These are phyloP conservation scores for Amiota communis DNA, from an alignment of 2,888 invertebrate genomes.

Conservation along the genomic window DNA sequence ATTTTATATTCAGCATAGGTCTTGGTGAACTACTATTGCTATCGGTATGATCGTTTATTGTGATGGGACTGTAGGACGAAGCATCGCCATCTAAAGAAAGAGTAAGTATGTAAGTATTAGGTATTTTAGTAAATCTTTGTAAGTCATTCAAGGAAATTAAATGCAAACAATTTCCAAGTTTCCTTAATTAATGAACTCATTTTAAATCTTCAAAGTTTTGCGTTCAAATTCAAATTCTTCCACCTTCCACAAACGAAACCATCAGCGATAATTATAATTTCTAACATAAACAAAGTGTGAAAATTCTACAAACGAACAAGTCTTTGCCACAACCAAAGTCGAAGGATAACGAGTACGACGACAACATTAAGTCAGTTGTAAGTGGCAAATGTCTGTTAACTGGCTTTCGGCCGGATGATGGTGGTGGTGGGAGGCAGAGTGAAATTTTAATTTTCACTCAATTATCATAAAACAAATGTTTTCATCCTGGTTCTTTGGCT, in stretches of 20 bases:
- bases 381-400: background rate
- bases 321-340: background rate
- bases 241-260: conserved; percentile 26
- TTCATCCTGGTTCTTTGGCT: conserved; percentile 1
- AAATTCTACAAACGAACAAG: conserved; percentile 17
- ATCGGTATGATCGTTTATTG: conserved; percentile 57
- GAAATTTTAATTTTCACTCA: conserved; percentile 25
- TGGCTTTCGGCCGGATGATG: conserved; percentile 8
- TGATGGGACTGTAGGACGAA: conserved; percentile 46
- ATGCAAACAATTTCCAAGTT: background rate
- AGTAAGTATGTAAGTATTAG: too few species aligned
- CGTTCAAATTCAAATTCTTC: conserved; percentile 8
- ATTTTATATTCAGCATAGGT: conserved; percentile 40
- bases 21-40: conserved; percentile 58
- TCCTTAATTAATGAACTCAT: conserved; percentile 29
- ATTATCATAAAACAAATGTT: conserved; percentile 24
- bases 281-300: conserved; percentile 34
- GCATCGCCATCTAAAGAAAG: conserved; percentile 26
- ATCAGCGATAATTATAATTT: conserved; percentile 41
- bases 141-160: background rate
- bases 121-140: too few species aligned
- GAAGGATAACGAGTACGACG: background rate
- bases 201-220: background rate
- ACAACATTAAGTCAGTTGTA: background rate
- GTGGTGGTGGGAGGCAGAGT: conserved; percentile 3